A percentile compares a stretch with the other conserved stretches of the same genome.
Conservation (phyloP, 64 coral and sea anemone genomes). For the Stichodactyla helianthus region DNA sequence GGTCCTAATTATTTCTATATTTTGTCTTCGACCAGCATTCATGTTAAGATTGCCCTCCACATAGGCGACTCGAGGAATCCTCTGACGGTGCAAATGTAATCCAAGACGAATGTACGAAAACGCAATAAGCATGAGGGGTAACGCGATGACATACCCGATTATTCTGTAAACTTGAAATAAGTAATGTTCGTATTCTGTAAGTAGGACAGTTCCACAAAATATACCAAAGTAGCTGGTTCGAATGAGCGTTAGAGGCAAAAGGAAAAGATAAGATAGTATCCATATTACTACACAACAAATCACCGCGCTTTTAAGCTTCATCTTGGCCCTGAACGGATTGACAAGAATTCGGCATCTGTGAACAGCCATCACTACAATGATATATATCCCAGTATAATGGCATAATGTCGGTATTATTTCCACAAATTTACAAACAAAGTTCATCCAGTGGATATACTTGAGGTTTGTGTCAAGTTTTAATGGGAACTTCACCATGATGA, state of each 20-base stretch:
- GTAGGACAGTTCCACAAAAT: background rate
- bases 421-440: background rate
- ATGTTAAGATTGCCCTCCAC: background rate
- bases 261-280: background rate
- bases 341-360: background rate
- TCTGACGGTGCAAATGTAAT: background rate
- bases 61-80: background rate
- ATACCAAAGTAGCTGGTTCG: background rate
- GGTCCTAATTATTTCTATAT: background rate
- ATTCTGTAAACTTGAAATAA: background rate
- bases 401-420: background rate
- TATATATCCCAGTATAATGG: background rate
- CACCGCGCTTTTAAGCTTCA: background rate
- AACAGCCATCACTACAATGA: background rate
- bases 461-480: background rate
- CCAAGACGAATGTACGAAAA: background rate
- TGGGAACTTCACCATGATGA: background rate
- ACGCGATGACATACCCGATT: background rate
- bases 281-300: background rate
- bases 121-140: background rate
- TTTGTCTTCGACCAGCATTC: background rate
- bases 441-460: background rate
- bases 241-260: background rate
- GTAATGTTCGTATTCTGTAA: background rate
- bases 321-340: background rate